phyloP scores from a whole-genome alignment of 2,797 vertebrate species.

The Nasua narica region DNA sequence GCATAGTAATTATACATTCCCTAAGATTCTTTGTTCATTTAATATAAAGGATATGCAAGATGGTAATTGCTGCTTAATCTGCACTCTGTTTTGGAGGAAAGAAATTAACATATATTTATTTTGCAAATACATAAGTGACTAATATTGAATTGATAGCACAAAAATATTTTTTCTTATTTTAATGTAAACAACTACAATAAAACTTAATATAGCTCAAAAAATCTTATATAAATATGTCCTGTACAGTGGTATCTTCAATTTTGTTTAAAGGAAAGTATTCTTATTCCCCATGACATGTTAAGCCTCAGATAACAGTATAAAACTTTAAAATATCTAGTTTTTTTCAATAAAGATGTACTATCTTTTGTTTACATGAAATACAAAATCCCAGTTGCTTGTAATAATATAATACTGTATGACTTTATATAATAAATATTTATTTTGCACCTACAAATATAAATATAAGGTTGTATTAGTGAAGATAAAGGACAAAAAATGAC shows the following conservation, averaged over 20 bases:
- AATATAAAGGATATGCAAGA: not conserved
- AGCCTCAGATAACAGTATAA: not conserved
- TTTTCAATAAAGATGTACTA: not conserved
- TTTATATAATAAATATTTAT: not conserved
- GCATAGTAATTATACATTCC: conserved; percentile 10
- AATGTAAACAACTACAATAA: not conserved
- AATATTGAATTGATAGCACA: conserved; percentile 18
- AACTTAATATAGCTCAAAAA: not conserved
- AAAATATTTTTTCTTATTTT: conserved; percentile 6
- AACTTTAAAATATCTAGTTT: not conserved
- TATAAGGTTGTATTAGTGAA: not conserved
- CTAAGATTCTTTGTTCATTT: conserved; percentile 26
- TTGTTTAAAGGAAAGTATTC: not conserved
- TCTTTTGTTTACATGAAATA: not conserved
- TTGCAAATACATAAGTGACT: not conserved
- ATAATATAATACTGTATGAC: not conserved
- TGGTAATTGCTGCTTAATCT: conserved; percentile 22
- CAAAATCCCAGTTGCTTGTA: not conserved
- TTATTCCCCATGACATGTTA: not conserved
- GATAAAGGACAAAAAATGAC: not conserved
- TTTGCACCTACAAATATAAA: not conserved
- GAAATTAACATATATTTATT: conserved; percentile 3
- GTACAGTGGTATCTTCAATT: not conserved
- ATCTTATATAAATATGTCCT: not conserved
- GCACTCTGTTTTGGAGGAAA: conserved; percentile 26